Evolutionary conservation across 2,797 vertebrate species (phyloP).

Genomic region (Champsocephalus gunnari): DNA sequence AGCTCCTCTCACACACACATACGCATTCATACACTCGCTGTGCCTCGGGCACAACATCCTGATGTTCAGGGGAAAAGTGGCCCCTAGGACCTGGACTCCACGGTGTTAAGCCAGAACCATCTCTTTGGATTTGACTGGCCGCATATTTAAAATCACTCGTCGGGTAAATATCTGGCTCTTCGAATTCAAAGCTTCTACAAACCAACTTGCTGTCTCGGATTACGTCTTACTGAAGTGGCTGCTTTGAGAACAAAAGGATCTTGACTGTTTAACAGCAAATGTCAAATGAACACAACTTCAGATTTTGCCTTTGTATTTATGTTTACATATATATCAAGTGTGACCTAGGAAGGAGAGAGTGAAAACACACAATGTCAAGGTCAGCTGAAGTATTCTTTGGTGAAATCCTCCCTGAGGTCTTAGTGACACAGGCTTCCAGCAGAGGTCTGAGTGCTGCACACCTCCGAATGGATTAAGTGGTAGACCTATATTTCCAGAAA

Average conservation of each 20-base stretch:
- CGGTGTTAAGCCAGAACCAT: conserved; percentile 64
- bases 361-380: conserved; percentile 65
- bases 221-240: conserved; percentile 30
- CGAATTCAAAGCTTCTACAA: conserved; percentile 54
- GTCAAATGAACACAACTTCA: conserved; percentile 20
- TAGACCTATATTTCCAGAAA: conserved; percentile 71
- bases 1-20: conserved; percentile 21
- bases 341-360: conserved; percentile 28
- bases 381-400: conserved; percentile 64
- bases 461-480: conserved; percentile 69
- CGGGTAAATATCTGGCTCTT: conserved; percentile 74
- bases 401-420: conserved; percentile 69
- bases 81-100: conserved; percentile 65
- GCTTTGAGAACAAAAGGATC: conserved; percentile 47
- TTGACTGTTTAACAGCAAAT: conserved; percentile 38
- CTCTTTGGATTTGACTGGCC: conserved; percentile 67
- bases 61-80: conserved; percentile 70
- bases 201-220: conserved; percentile 43
- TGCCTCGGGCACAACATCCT: conserved; percentile 68
- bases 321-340: not conserved
- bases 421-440: conserved; percentile 53
- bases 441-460: conserved; percentile 58
- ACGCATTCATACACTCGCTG: conserved; percentile 12
- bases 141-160: conserved; percentile 71
- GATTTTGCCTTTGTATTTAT: conserved; percentile 3